Evolutionary conservation across 2,113 vertebrate species (phyloP).

Genomic region (Macheiramphus alcinus): DNA sequence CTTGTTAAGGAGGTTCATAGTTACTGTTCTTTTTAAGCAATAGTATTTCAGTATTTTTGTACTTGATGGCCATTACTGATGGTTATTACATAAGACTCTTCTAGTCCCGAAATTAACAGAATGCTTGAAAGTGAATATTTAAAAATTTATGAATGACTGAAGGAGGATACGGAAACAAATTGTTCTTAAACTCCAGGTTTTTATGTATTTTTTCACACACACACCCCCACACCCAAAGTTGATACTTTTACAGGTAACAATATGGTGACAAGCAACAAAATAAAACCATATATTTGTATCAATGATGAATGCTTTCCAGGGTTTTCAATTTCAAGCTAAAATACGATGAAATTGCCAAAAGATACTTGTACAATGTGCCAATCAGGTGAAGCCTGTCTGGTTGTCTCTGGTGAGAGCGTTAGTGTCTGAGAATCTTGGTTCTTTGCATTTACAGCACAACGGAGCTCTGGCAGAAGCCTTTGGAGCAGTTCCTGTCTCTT

Average conservation of each 20-base stretch:
- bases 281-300: rapidly evolving
- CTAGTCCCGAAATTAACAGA: background rate
- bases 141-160: background rate
- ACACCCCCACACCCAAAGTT: too few relatives aligned
- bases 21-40: background rate
- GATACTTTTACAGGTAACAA: background rate
- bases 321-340: background rate
- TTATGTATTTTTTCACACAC: rapidly evolving
- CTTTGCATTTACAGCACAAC: conserved; percentile 75
- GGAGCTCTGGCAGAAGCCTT: conserved; percentile 72
- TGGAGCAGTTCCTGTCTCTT: conserved; percentile 72
- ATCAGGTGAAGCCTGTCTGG: background rate
- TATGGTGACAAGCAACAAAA: background rate
- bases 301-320: background rate
- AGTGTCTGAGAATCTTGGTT: conserved; percentile 63
- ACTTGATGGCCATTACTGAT: background rate
- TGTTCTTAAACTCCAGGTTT: background rate
- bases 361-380: background rate
- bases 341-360: background rate
- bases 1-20: background rate
- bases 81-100: background rate
- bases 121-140: background rate
- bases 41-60: background rate
- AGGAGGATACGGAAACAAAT: background rate
- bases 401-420: background rate